Evolutionary conservation across 2,797 vertebrate genomes (phyloP).

Genomic region (Rhyacichthys aspro): DNA sequence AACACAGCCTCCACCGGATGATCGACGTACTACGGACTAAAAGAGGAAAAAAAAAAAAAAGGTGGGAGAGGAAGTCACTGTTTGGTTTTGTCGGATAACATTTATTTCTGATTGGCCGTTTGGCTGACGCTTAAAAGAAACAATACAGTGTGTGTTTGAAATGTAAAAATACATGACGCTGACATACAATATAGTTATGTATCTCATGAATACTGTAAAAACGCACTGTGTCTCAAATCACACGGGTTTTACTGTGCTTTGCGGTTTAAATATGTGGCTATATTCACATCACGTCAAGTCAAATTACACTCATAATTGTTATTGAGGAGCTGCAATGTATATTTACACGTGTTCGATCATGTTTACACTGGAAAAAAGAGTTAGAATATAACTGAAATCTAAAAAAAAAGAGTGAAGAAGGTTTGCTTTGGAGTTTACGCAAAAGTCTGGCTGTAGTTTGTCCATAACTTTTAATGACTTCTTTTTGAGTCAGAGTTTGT

Average conservation of each 20-base stretch:
- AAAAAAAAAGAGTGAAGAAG: too few relatives aligned
- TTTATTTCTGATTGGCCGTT: slow-evolving; percentile 41
- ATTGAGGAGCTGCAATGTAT: too few relatives aligned
- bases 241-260: neutral
- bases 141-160: slow-evolving; percentile 9
- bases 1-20: slow-evolving; percentile 14
- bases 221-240: neutral
- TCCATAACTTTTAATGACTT: too few relatives aligned
- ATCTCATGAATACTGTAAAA: slow-evolving; percentile 3
- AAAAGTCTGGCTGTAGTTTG: too few relatives aligned
- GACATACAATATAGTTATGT: slow-evolving; percentile 7
- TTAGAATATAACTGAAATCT: too few relatives aligned
- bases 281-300: too few relatives aligned
- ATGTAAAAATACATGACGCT: slow-evolving; percentile 4
- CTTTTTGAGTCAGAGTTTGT: too few relatives aligned
- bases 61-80: slow-evolving; percentile 2
- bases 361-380: too few relatives aligned
- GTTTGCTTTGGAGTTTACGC: too few relatives aligned
- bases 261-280: too few relatives aligned
- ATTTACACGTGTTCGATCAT: too few relatives aligned
- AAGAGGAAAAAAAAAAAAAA: slow-evolving; percentile 16
- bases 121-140: slow-evolving; percentile 15
- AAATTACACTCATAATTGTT: too few relatives aligned
- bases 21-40: slow-evolving; percentile 12
- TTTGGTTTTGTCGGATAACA: slow-evolving; percentile 20